Conservation (phyloP, 2,113 vertebrate genomes). For the Grantiella picta region DNA sequence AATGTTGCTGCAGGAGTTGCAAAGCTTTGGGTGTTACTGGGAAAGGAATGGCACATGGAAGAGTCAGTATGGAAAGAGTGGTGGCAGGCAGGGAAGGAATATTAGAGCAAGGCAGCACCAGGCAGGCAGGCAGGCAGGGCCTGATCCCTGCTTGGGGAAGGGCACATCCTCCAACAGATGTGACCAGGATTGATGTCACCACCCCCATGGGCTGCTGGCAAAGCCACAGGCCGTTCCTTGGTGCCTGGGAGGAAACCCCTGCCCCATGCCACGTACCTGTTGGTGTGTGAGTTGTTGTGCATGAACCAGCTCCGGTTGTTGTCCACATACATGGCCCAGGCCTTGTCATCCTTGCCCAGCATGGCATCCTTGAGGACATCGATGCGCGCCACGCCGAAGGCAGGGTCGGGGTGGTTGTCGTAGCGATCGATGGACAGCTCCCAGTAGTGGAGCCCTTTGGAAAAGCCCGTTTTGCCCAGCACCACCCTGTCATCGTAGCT, state of each 20-base stretch:
- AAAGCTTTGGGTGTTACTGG: neutral
- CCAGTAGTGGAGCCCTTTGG: slow-evolving; percentile 97
- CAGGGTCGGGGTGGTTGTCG: slow-evolving; percentile 97
- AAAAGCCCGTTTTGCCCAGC: slow-evolving; percentile 90
- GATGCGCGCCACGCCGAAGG: slow-evolving; percentile 88
- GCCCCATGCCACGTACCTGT: slow-evolving; percentile 79
- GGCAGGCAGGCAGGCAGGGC: neutral
- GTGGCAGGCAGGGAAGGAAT: neutral
- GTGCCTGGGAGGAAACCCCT: neutral
- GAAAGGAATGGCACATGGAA: neutral
- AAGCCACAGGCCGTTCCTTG: accelerated
- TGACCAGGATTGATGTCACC: accelerated
- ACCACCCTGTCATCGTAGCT: slow-evolving; percentile 98
- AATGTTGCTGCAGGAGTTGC: accelerated
- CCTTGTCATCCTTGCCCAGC: slow-evolving; percentile 98
- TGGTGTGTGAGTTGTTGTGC: slow-evolving; percentile 99
- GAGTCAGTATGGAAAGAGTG: neutral
- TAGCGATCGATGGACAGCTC: slow-evolving; percentile 95
- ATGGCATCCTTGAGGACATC: slow-evolving; percentile 96
- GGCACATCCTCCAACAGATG: neutral
- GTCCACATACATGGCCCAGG: slow-evolving; percentile 99
- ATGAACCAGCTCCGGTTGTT: slow-evolving; percentile 99
- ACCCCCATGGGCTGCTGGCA: neutral
- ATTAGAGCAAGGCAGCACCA: neutral
- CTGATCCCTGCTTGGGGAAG: accelerated